These are phyloP conservation scores for Drosophila orena DNA, from an alignment of 1,140 invertebrate species.

Conservation along the genomic window DNA sequence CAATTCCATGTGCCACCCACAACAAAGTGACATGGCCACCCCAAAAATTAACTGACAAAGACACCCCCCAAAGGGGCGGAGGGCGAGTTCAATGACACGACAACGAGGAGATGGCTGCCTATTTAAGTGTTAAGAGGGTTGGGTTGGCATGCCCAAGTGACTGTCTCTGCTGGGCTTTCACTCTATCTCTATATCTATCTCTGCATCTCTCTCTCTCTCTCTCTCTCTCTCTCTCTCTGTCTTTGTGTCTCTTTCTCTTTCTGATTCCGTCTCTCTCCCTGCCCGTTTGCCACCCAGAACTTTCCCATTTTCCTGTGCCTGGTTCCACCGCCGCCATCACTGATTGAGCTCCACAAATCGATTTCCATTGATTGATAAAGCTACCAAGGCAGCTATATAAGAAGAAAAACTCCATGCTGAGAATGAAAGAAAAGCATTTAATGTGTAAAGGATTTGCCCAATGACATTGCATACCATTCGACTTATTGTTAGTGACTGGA, in stretches of 20 bases:
- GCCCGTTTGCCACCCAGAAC: not conserved
- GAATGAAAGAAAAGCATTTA: not conserved
- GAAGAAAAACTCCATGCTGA: not conserved
- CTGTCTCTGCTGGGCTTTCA: constrained; percentile 1
- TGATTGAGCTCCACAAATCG: constrained; percentile 69
- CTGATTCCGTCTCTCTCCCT: not conserved
- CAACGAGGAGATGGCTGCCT: constrained; percentile 54
- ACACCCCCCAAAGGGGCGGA: constrained; percentile 11
- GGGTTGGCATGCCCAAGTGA: constrained; percentile 24
- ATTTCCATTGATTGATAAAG: constrained; percentile 80
- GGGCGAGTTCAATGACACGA: constrained; percentile 63
- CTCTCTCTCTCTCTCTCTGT: not conserved
- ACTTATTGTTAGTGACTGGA: not conserved
- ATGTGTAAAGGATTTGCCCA: not conserved
- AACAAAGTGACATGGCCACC: constrained; percentile 24
- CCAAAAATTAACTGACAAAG: constrained; percentile 44
- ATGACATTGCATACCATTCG: not conserved
- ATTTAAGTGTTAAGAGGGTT: constrained; percentile 72
- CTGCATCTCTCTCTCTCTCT: not conserved
- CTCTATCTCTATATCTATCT: not conserved
- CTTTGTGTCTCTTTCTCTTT: no score
- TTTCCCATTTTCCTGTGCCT: constrained; percentile 18
- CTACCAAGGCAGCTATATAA: constrained; percentile 23
- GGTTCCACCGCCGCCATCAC: constrained; percentile 10
- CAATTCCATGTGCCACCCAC: constrained; percentile 1